A percentile compares a stretch with the other conserved stretches of the same genome.
phyloP scores from a whole-genome alignment of 2,888 invertebrate genomes.

The Heliothis peltigera region DNA sequence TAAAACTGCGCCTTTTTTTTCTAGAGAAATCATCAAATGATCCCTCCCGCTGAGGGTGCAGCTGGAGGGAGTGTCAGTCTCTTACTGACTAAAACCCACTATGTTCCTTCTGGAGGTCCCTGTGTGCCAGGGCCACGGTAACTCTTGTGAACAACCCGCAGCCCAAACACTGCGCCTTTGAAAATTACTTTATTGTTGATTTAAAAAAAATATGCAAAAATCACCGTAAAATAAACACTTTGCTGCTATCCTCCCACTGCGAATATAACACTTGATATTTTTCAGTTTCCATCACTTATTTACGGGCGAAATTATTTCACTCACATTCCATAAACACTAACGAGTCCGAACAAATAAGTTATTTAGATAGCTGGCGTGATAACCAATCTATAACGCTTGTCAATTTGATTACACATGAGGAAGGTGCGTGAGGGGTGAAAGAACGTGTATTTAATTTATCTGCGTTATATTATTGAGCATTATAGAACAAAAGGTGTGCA shows the following conservation, averaged over 20 bases:
- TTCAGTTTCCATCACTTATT: conserved; percentile 53
- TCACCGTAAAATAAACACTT: conserved; percentile 68
- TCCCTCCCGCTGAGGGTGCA: too few species aligned
- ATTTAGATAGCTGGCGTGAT: conserved; percentile 39
- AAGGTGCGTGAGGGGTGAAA: conserved; percentile 17
- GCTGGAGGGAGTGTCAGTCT: too few species aligned
- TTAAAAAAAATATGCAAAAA: too few species aligned
- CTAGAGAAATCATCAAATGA: too few species aligned
- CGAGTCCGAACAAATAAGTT: conserved; percentile 28
- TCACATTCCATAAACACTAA: conserved; percentile 40
- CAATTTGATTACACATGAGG: conserved; percentile 34
- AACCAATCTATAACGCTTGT: conserved; percentile 51
- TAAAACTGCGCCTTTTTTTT: too few species aligned
- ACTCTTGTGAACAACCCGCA: too few species aligned
- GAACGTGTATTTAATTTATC: conserved; percentile 33
- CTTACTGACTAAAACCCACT: too few species aligned
- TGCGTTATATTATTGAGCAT: conserved; percentile 32
- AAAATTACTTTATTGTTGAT: neutral
- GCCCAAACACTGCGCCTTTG: conserved; percentile 6
- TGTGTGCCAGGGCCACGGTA: too few species aligned
- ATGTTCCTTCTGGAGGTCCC: too few species aligned
- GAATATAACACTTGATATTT: conserved; percentile 70
- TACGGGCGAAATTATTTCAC: neutral
- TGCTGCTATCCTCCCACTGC: conserved; percentile 66
- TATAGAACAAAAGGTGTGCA: conserved; percentile 36